These are phyloP conservation scores for Acanthaster planci DNA, from an alignment of 35 echinoderm and acorn worm genomes.

Conservation along the genomic window DNA sequence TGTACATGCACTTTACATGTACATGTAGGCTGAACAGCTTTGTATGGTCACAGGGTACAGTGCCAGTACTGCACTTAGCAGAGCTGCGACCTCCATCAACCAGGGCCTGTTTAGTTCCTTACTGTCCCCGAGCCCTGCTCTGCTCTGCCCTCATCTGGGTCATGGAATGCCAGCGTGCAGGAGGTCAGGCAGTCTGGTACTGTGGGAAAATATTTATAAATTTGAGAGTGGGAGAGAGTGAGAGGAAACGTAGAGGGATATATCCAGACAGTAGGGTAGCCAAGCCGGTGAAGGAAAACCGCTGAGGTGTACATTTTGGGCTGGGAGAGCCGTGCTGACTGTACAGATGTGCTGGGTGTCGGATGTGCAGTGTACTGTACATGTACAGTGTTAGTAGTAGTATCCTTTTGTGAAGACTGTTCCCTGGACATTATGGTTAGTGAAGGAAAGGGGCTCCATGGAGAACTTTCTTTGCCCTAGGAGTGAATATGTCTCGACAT, in stretches of 20 bases:
- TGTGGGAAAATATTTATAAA: constrained; percentile 34
- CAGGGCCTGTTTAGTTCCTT: no score
- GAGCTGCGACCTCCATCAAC: no score
- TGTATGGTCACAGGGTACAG: no score
- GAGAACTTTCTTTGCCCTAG: no score
- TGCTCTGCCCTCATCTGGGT: background rate
- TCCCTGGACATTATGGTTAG: no score
- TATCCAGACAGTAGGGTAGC: no score
- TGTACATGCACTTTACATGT: no score
- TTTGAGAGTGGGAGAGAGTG: no score
- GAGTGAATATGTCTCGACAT: background rate
- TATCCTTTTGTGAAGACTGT: background rate
- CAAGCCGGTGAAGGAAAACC: background rate
- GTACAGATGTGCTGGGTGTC: background rate
- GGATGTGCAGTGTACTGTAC: background rate
- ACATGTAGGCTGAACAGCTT: no score
- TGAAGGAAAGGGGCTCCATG: no score
- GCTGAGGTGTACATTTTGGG: constrained; percentile 22
- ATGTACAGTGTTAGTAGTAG: background rate
- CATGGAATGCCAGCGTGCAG: background rate
- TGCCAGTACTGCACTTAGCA: no score
- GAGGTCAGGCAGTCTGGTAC: background rate
- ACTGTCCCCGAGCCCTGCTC: no score
- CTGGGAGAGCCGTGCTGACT: background rate
- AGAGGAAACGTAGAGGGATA: background rate